Base-by-base conservation (phyloP, 2,888 invertebrate genomes). In the Xestia ashworthii region DNA sequence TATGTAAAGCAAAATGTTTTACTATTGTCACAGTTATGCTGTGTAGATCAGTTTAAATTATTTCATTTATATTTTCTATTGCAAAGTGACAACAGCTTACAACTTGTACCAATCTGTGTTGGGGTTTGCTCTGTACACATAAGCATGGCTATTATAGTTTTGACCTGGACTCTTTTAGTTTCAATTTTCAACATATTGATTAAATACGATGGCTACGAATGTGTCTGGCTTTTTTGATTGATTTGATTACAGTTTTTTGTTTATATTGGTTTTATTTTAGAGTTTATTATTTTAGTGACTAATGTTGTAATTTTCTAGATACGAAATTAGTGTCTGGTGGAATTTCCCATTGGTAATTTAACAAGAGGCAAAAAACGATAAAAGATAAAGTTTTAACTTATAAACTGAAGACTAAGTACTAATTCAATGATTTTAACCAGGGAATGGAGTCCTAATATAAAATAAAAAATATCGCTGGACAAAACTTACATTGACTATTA, bases 51-150 rank as follows among this genome's bases (percentile, higher is more conserved):
- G 58, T 25, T 25, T 5, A 0, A 58, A 58, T 25, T 0, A 14
- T 0, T 6, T 14, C 12, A 58, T 16, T 60, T 3, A 16, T 8
- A 16, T 60, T 8, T 60, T 19, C 32, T 9, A 32, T 19, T 38
- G 60, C 11, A 9, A 16, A 32, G 19, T 32, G 9, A 60, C 9
- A 32, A 3, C 14, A 69, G 62, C 53, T 66, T 78, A 8, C 80
- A 12, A 25, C 74, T 89, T 84, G 19, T 1, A 70, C 86, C 89
- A 79, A 50, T 67, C 71, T 50, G 60, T 77, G 80, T 88, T 79
- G 86, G 87, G 84, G 88, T 91, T 90, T 87, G 87, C 89, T 88
- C 83, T 86, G 92, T 90, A 92, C 90, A 93, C 92, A 93, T 93
- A 90, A 91, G 87, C 88, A 89, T 83, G 86, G 85, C 89, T 89